Percentiles rank a stretch among this genome's conserved stretches.
Conservation (phyloP, 2,797 vertebrate species). For the Scleropages formosus region DNA sequence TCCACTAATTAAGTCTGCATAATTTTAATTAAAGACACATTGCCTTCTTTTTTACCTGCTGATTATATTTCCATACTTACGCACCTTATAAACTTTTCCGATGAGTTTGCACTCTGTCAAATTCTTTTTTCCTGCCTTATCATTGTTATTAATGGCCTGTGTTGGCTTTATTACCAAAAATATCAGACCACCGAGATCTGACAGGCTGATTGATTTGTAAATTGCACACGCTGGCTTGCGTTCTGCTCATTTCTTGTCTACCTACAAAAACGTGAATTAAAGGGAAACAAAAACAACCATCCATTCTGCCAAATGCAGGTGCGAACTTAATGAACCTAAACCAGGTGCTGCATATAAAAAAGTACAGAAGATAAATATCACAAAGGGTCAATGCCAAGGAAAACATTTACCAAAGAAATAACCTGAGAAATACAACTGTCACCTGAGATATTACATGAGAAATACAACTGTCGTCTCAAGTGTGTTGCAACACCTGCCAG, state of each 20-base stretch:
- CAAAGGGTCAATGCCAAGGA: conserved; percentile 53
- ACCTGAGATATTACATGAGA: conserved; percentile 13
- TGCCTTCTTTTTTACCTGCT: background rate
- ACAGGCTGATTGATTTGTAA: too few species aligned
- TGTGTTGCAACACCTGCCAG: conserved; percentile 8
- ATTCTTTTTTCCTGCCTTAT: too few species aligned
- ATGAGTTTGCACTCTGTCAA: too few species aligned
- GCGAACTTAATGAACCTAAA: conserved; percentile 53
- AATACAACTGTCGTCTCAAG: conserved; percentile 11
- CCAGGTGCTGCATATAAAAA: conserved; percentile 52
- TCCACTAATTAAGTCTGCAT: conserved; percentile 9
- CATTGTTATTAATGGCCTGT: too few species aligned
- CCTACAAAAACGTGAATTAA: background rate
- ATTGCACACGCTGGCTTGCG: background rate
- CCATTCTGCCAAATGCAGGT: conserved; percentile 57
- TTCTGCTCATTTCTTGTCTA: background rate
- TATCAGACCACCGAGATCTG: too few species aligned
- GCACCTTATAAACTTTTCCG: background rate
- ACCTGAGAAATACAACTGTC: conserved; percentile 18
- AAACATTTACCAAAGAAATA: conserved; percentile 44
- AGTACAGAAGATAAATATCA: conserved; percentile 49
- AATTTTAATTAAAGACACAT: background rate
- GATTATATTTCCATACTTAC: conserved; percentile 10
- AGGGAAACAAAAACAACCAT: background rate
- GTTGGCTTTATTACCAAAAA: too few species aligned